Evolutionary conservation across 2,888 invertebrate genomes (phyloP).

Genomic region (Drosophila lacicola): DNA sequence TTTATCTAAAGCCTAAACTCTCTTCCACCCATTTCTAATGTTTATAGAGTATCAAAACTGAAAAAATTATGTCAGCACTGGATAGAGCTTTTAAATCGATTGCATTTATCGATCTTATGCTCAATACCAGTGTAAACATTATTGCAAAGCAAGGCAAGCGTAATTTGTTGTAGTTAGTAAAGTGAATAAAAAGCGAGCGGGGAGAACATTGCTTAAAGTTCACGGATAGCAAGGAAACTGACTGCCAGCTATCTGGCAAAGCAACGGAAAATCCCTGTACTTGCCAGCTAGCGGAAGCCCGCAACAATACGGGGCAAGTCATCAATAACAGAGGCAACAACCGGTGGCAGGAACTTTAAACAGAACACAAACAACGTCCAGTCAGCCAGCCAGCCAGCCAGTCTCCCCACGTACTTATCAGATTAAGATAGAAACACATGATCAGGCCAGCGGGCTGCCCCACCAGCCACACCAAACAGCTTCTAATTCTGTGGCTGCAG

Average conservation of each 20-base stretch:
- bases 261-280: constrained; percentile 65
- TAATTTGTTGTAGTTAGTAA: constrained; percentile 55
- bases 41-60: constrained; percentile 12
- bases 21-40: neutral
- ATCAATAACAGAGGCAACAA: constrained; percentile 65
- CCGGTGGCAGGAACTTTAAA: constrained; percentile 55
- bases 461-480: constrained; percentile 33
- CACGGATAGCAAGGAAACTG: constrained; percentile 38
- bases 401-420: constrained; percentile 61
- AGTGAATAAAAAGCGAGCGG: constrained; percentile 1
- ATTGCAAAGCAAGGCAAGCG: constrained; percentile 36
- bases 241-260: constrained; percentile 43
- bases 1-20: too few relatives aligned
- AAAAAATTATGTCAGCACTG: neutral
- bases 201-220: constrained; percentile 51
- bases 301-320: constrained; percentile 44
- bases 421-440: constrained; percentile 75
- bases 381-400: neutral
- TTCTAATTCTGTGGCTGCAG: constrained; percentile 55
- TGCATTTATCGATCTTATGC: constrained; percentile 54
- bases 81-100: constrained; percentile 58
- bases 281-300: constrained; percentile 52
- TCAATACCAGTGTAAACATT: constrained; percentile 47
- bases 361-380: constrained; percentile 48
- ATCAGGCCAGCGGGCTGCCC: constrained; percentile 38